Evolutionary conservation across 2,888 invertebrate genomes (phyloP).

Genomic region (Hecatera dysodea): DNA sequence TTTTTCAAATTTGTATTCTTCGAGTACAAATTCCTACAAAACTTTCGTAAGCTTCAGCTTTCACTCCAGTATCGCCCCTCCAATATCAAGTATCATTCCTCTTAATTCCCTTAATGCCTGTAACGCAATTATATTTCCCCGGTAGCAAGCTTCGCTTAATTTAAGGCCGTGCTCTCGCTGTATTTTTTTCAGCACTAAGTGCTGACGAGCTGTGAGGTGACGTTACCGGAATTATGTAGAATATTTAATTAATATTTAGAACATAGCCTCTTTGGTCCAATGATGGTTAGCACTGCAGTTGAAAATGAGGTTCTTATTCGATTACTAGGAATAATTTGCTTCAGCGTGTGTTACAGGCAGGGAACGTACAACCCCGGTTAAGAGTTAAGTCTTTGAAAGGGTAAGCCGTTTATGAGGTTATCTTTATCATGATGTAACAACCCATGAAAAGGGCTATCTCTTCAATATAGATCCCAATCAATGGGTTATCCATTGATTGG

Average conservation of each 20-base stretch:
- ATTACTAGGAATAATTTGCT: too few species aligned
- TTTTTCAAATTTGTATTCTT: neutral
- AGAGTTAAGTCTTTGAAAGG: too few species aligned
- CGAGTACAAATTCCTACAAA: neutral
- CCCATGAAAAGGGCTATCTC: too few species aligned
- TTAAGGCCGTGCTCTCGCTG: constrained; percentile 20
- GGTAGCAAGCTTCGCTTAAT: constrained; percentile 38
- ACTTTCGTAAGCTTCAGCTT: neutral
- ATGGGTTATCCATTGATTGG: too few species aligned
- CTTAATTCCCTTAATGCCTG: constrained; percentile 26
- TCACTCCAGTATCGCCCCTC: neutral
- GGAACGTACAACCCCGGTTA: too few species aligned
- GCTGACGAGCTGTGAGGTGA: constrained; percentile 44
- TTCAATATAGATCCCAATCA: too few species aligned
- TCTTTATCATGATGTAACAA: too few species aligned
- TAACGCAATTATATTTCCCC: constrained; percentile 46
- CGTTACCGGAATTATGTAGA: constrained; percentile 64
- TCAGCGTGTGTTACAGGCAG: too few species aligned
- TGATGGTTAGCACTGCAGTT: too few species aligned
- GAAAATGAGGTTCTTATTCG: too few species aligned
- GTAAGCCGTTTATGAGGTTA: too few species aligned
- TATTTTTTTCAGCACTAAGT: constrained; percentile 59
- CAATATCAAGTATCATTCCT: constrained; percentile 33
- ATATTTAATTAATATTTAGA: constrained; percentile 59
- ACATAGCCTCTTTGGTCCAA: too few species aligned